phyloP scores from a whole-genome alignment of 2,888 invertebrate genomes.

The Noctua pronuba region DNA sequence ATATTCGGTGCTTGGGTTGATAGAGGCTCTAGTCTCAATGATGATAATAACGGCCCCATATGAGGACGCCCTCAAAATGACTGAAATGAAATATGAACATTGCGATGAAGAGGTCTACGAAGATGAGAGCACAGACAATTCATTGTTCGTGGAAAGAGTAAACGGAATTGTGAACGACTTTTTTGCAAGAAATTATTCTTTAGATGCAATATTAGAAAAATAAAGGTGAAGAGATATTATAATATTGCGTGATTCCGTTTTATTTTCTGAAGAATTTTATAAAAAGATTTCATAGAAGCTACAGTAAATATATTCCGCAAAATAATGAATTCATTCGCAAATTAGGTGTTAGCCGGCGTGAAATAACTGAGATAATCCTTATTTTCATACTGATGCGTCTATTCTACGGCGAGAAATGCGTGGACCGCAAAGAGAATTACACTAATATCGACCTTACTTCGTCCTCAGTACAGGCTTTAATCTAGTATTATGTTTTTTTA shows the following conservation, averaged over 20 bases:
- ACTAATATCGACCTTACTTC: constrained; percentile 52
- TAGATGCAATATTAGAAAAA: constrained; percentile 72
- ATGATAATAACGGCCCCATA: constrained; percentile 83
- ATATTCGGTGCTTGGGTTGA: constrained; percentile 81
- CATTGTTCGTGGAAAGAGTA: constrained; percentile 78
- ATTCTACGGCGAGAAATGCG: constrained; percentile 36
- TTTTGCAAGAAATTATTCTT: constrained; percentile 77
- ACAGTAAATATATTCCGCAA: constrained; percentile 8
- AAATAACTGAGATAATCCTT: constrained; percentile 46
- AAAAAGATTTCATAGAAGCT: not conserved
- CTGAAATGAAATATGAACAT: constrained; percentile 78
- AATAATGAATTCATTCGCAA: constrained; percentile 39
- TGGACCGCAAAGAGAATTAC: constrained; percentile 26
- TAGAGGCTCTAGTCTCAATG: constrained; percentile 84
- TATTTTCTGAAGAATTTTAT: constrained; percentile 4
- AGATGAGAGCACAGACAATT: constrained; percentile 69
- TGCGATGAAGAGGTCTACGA: constrained; percentile 69
- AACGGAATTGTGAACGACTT: constrained; percentile 82
- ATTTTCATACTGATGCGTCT: constrained; percentile 53
- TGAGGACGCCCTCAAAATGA: constrained; percentile 81
- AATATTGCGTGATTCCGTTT: constrained; percentile 4
- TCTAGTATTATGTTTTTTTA: constrained; percentile 53
- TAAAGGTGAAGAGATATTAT: constrained; percentile 48
- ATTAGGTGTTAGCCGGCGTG: constrained; percentile 38
- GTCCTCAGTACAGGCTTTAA: constrained; percentile 46